phyloP scores from a whole-genome alignment of 2,113 vertebrate species.

The Larimichthys crocea region DNA sequence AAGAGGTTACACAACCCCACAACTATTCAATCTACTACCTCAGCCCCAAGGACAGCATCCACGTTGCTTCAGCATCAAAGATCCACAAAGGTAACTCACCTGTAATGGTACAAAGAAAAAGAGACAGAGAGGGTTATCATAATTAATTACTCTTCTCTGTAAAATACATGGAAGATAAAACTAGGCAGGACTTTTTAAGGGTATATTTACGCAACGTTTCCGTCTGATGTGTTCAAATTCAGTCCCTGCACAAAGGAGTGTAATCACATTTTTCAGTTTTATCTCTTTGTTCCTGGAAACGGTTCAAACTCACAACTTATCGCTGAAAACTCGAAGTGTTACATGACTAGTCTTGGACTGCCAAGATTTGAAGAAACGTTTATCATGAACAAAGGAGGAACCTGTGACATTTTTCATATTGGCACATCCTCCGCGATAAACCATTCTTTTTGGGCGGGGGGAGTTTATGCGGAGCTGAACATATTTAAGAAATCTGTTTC shows the following conservation, averaged over 20 bases:
- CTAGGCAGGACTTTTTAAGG: neutral
- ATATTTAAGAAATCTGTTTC: constrained; percentile 18
- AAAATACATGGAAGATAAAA: constrained; percentile 22
- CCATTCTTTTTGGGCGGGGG: neutral
- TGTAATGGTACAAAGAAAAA: constrained; percentile 65
- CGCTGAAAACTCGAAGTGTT: neutral
- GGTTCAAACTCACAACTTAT: constrained; percentile 38
- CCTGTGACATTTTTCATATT: constrained; percentile 16
- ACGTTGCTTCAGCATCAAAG: constrained; percentile 37
- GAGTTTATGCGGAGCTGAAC: neutral
- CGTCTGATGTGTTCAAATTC: neutral
- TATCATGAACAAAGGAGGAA: constrained; percentile 42
- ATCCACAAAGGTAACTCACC: constrained; percentile 57
- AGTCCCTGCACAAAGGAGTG: constrained; percentile 2
- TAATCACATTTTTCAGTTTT: constrained; percentile 21
- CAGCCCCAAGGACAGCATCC: constrained; percentile 93
- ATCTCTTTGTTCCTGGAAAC: constrained; percentile 36
- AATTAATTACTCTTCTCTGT: constrained; percentile 11
- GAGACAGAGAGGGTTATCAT: constrained; percentile 40
- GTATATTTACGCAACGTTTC: neutral
- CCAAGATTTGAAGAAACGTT: constrained; percentile 26
- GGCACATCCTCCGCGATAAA: constrained; percentile 18
- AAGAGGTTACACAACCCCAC: constrained; percentile 88
- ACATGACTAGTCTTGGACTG: constrained; percentile 32
- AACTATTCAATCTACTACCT: constrained; percentile 98